phyloP scores from a whole-genome alignment of 2,113 vertebrate genomes.

The Oryctolagus cuniculus region mOryCun1.1 NC_091453.1:118953001-118953500 shows the following conservation, averaged over 20 bases:
- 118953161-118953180: not conserved
- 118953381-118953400: not conserved
- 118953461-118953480: not conserved
- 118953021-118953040: conserved; percentile 37
- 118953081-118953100: not conserved
- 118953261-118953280: not conserved
- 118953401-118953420: conserved; percentile 4
- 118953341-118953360: not conserved
- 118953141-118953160: not conserved
- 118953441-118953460: conserved; percentile 1
- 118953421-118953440: not conserved
- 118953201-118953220: not conserved
- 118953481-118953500: not conserved
- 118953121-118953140: conserved; percentile 14
- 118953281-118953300: not conserved
- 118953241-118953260: not conserved
- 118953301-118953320: not conserved
- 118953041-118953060: not conserved
- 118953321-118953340: not conserved
- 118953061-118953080: not conserved
- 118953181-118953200: not conserved
- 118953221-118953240: not conserved
- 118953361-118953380: not conserved
- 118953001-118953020: not conserved
- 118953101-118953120: not conserved